Base-by-base conservation (phyloP, 2,888 invertebrate species). In the Balanococcus diminutus region DNA sequence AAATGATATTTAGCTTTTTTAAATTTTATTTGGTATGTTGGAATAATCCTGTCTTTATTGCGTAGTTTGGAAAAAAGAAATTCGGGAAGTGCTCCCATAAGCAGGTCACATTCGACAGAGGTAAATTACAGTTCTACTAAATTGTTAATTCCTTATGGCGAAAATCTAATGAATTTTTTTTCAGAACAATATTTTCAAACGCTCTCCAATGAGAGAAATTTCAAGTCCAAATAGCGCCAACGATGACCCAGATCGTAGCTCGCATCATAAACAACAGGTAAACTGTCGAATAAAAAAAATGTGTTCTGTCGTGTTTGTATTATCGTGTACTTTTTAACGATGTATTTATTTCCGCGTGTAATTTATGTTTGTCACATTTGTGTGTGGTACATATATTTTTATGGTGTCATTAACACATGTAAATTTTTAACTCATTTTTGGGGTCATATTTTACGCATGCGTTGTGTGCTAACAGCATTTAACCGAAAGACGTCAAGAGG, bases 401-500 rank as follows among this genome's bases (percentile, higher is more conserved):
- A 42, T 81, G 25, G 81, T 81, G 81, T 81, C 22, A 39, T 36
- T 81, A 81, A 81, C 46, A 39, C 22, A 51, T 46, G 51, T 82
- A 56, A 56, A 79, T 67, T 67, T 67, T 79, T n/a, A 81, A 79
- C 79, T 46, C 11, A 61, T 86, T 36, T 85, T 85, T 81, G 75
- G 46, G 46, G n/a, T 86, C 51, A 28, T 1, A 32, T 46, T 28
- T 86, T 32, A 36, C 36, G 39, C 51, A 32, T 67, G 56, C n/a
- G 1, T 85, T 42, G 32, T 39, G 8, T 67, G 88, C 89, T 89
- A 89, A 90, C 91, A 95, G 95, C 93, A 94, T 91, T 91, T 94
- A 90, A 91, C 94, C 89, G 94, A 94, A 88, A 93, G 96, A 86
- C 95, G 96, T 89, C 75, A 79, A 79, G 95, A 95, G 88, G 96